Conservation (phyloP, 2,888 invertebrate genomes). For the Dendrolimus houi region DNA sequence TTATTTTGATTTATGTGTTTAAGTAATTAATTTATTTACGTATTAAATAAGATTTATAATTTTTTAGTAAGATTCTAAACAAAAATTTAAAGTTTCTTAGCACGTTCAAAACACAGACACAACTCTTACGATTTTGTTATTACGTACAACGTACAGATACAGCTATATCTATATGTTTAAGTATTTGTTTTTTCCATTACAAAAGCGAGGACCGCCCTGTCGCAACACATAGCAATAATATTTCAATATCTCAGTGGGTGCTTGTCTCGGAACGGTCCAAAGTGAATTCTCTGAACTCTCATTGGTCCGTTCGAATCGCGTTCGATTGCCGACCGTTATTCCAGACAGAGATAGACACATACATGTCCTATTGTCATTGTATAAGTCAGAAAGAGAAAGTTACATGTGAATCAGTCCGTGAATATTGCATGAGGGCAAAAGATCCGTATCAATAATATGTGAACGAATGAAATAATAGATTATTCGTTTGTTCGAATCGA, state of each 20-base stretch:
- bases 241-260: slow-evolving; percentile 62
- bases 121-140: background rate
- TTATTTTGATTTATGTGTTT: too few relatives aligned
- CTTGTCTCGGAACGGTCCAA: slow-evolving; percentile 46
- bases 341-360: slow-evolving; percentile 31
- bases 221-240: slow-evolving; percentile 56
- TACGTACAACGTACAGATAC: background rate
- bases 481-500: slow-evolving; percentile 75
- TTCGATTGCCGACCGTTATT: slow-evolving; percentile 41
- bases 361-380: background rate
- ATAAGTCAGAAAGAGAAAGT: slow-evolving; percentile 33
- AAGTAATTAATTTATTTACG: too few relatives aligned
- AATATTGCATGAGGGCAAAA: slow-evolving; percentile 67
- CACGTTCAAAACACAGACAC: slow-evolving; percentile 15
- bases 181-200: slow-evolving; percentile 73
- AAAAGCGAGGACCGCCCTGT: slow-evolving; percentile 60
- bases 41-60: too few relatives aligned
- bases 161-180: slow-evolving; percentile 25
- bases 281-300: slow-evolving; percentile 54
- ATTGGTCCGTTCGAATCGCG: slow-evolving; percentile 48
- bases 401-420: slow-evolving; percentile 35
- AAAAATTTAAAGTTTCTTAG: too few relatives aligned
- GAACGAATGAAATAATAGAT: slow-evolving; percentile 77
- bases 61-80: too few relatives aligned
- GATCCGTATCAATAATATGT: slow-evolving; percentile 72